Conservation (phyloP, 1,140 invertebrate species). For the Zaprionus africanus region DNA sequence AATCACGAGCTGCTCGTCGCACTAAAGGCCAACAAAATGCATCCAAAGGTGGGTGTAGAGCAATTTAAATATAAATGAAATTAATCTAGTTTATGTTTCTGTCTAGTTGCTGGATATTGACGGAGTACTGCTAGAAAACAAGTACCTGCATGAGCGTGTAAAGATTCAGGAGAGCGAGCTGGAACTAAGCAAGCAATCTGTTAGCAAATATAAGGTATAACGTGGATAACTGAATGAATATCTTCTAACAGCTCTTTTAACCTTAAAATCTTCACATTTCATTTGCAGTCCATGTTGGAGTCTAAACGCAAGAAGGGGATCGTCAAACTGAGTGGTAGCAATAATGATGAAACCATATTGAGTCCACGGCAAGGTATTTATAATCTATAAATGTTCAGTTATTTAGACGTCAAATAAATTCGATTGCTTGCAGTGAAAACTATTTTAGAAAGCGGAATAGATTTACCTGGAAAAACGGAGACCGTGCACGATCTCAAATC, state of each 20-base stretch:
- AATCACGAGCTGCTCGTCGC: slow-evolving; percentile 93
- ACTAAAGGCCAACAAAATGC: slow-evolving; percentile 85
- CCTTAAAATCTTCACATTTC: not conserved
- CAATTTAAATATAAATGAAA: not conserved
- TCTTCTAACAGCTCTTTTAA: not conserved
- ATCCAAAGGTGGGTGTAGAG: slow-evolving; percentile 71
- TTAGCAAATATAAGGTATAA: slow-evolving; percentile 90
- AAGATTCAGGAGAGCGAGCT: slow-evolving; percentile 93
- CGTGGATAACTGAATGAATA: not conserved
- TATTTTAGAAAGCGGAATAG: slow-evolving; percentile 87
- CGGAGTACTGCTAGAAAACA: slow-evolving; percentile 92
- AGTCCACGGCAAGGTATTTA: slow-evolving; percentile 87
- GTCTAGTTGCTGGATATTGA: slow-evolving; percentile 91
- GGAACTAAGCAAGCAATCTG: slow-evolving; percentile 88
- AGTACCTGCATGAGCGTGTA: slow-evolving; percentile 92
- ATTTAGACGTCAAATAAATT: not conserved
- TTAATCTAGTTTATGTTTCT: slow-evolving; percentile 16
- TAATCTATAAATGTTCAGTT: not conserved
- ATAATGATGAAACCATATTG: slow-evolving; percentile 85
- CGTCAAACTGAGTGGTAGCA: slow-evolving; percentile 85
- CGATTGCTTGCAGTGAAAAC: slow-evolving; percentile 86
- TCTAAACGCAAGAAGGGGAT: slow-evolving; percentile 87
- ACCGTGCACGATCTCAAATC: slow-evolving; percentile 90
- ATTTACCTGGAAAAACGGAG: slow-evolving; percentile 89
- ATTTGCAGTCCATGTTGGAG: slow-evolving; percentile 86